Percentiles rank a stretch among this genome's conserved stretches.
Conservation (phyloP, 1,140 invertebrate genomes). For the Cotesia glomerata region DNA sequence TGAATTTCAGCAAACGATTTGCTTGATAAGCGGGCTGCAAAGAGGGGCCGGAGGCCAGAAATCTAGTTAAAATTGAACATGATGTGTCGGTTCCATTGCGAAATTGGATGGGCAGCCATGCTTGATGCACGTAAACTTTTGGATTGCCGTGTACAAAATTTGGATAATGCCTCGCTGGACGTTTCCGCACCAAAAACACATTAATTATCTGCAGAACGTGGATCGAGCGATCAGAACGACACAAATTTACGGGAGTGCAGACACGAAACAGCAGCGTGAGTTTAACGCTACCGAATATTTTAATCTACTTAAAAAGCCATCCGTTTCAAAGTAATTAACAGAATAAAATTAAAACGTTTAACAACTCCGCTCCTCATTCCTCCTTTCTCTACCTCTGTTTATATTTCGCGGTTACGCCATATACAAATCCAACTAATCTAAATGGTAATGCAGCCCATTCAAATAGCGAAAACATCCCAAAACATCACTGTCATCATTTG, state of each 20-base stretch:
- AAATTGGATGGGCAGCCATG: constrained; percentile 46
- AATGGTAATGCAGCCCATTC: constrained; percentile 50
- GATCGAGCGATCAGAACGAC: not conserved
- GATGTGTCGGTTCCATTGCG: constrained; percentile 32
- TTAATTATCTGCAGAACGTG: constrained; percentile 57
- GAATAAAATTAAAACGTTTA: constrained; percentile 62
- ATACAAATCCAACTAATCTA: constrained; percentile 58
- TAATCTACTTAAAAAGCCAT: constrained; percentile 64
- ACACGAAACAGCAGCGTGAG: constrained; percentile 21
- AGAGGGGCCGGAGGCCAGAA: constrained; percentile 23
- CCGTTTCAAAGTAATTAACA: constrained; percentile 60
- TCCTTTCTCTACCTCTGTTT: constrained; percentile 40
- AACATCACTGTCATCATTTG: not conserved
- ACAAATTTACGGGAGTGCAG: no score
- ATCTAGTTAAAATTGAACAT: constrained; percentile 42
- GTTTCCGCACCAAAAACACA: constrained; percentile 46
- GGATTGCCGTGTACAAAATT: not conserved
- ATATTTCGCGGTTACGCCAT: constrained; percentile 53
- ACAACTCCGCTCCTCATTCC: constrained; percentile 9
- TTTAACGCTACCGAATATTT: constrained; percentile 54
- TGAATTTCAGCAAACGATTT: constrained; percentile 31
- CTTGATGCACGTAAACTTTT: constrained; percentile 24
- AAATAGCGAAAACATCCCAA: constrained; percentile 45
- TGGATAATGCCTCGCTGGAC: not conserved
- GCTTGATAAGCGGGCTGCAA: no score